Percentiles rank a stretch among this genome's conserved stretches.
Conservation (phyloP, 2,888 invertebrate species). For the Lumbricus terrestris region DNA sequence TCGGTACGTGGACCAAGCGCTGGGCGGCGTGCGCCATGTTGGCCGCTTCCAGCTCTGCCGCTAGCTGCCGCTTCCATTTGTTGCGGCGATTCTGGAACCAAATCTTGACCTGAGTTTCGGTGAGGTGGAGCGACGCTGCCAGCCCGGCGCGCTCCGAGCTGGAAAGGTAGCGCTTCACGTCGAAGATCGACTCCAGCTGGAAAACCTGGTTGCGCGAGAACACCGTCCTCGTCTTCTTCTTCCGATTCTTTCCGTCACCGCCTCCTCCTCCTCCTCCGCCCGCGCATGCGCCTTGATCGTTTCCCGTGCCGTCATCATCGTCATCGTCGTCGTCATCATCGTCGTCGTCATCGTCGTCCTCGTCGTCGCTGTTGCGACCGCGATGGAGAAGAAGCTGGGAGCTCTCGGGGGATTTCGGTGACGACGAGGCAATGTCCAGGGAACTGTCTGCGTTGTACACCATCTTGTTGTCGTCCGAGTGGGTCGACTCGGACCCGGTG, state of each 20-base stretch:
- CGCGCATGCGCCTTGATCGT: background rate
- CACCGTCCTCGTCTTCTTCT: conserved; percentile 60
- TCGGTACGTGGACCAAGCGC: background rate
- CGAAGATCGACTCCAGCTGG: conserved; percentile 59
- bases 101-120: conserved; percentile 60
- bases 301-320: background rate
- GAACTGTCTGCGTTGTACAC: background rate
- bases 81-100: conserved; percentile 60
- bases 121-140: conserved; percentile 56
- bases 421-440: conserved; percentile 44
- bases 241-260: conserved; percentile 37
- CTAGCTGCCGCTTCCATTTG: conserved; percentile 60
- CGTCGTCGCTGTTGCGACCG: conserved; percentile 14
- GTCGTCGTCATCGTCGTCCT: conserved; percentile 9
- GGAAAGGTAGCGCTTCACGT: conserved; percentile 59
- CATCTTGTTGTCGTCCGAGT: background rate
- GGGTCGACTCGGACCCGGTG: background rate
- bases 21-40: conserved; percentile 20
- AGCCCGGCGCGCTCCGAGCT: conserved; percentile 58
- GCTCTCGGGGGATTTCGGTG: conserved; percentile 35
- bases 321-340: conserved; percentile 8
- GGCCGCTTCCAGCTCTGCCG: conserved; percentile 65
- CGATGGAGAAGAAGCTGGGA: background rate
- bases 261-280: conserved; percentile 8
- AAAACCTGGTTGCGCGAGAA: conserved; percentile 60